Evolutionary conservation across 2,888 invertebrate species (phyloP), one percentile per base, ranked within the genome.

Genomic region (Argynnis bischoffii): DNA sequence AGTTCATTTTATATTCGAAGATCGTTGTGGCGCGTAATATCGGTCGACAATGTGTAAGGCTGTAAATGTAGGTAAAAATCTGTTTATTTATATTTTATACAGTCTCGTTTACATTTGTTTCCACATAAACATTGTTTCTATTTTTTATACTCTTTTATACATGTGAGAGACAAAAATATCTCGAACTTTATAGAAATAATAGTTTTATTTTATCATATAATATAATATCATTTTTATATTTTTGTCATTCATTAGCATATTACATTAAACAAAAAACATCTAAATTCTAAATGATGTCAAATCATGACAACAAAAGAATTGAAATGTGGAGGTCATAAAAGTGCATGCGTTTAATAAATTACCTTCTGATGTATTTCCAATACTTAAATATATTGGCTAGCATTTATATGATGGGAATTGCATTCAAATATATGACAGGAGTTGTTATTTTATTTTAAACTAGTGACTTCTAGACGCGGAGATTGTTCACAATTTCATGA

Each of bases 1-100:
- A 57, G 46, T 55, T 26, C 63, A 54, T 53, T 67, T 67, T 63
- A 63, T 63, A 67, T 67, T 67, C 67, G 31, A 41, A 47, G 46
- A 57, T 57, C 57, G 57, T 67, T 53, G 26, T 57, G 35, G 53
- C 46, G 51, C 48, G 14, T 63, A 57, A 63, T 54, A 63, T 57
- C 54, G 53, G 53, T 51, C 56, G 55, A 67, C 14, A 31, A 53
- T 18, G 57, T 35, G 31, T 18, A 61, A 61, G 18, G 15, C 35
- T 51, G 18, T 51, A 53, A 53, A 59, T n/a, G 54, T 4, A 59
- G 13, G 26, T 65, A 35, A 51, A 60, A 55, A 66, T 18, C 31
- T 3, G 31, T 60, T 16, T 18, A 50, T 48, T 15, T 50, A 3
- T 16, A 18, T 48, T 31, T 13, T 60, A 48, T 41, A 26, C 26